These are phyloP conservation scores for Clytia hemisphaerica DNA, from an alignment of 30 jellyfish, hydroid and myxozoan genomes.

Conservation along the genomic window DNA sequence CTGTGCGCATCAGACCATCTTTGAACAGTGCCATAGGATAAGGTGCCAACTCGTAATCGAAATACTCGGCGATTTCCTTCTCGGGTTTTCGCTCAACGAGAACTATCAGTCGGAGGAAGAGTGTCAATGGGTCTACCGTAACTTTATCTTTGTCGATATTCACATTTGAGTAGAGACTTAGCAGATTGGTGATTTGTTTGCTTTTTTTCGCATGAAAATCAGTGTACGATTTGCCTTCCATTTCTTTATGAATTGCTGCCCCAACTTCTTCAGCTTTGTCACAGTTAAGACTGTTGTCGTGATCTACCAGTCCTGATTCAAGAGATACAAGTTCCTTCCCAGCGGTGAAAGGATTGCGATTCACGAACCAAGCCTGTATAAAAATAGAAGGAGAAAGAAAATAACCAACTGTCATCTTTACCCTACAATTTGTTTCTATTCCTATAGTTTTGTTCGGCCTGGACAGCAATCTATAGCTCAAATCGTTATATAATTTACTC, in stretches of 20 bases:
- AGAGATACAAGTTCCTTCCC: slow-evolving; percentile 24
- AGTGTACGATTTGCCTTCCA: slow-evolving; percentile 14
- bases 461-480: too few species aligned
- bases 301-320: slow-evolving; percentile 21
- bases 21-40: slow-evolving; percentile 22
- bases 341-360: slow-evolving; percentile 11
- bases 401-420: background rate
- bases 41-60: slow-evolving; percentile 15
- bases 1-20: slow-evolving; percentile 22
- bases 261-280: slow-evolving; percentile 30
- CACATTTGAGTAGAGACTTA: slow-evolving; percentile 9
- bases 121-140: slow-evolving; percentile 57
- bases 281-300: background rate
- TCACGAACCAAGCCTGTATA: slow-evolving; percentile 14
- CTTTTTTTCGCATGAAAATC: slow-evolving; percentile 22
- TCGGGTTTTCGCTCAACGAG: slow-evolving; percentile 12
- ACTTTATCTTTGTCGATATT: slow-evolving; percentile 31
- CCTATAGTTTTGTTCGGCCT: too few species aligned
- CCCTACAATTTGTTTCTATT: too few species aligned
- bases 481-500: too few species aligned
- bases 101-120: slow-evolving; percentile 22
- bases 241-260: slow-evolving; percentile 12
- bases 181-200: slow-evolving; percentile 4
- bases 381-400: background rate
- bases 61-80: slow-evolving; percentile 19